Evolutionary conservation across 2,888 invertebrate genomes (phyloP).

Genomic region (Cryptus viduatorius): DNA sequence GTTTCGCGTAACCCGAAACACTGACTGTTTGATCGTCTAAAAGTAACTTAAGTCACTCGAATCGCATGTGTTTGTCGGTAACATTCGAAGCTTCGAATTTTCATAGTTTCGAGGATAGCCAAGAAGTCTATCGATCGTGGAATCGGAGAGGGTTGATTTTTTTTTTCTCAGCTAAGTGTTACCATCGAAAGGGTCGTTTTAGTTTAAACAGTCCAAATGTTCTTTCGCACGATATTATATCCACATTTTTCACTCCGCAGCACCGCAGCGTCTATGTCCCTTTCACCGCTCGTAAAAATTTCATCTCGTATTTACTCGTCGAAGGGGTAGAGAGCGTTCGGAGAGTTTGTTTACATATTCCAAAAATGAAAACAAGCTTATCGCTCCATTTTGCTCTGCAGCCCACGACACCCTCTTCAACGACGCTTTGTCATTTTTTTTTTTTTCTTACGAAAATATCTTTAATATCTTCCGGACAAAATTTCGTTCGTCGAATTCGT

Average conservation of each 20-base stretch:
- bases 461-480: slow-evolving; percentile 15
- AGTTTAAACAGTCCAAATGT: slow-evolving; percentile 75
- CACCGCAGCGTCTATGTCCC: background rate
- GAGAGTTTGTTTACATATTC: slow-evolving; percentile 53
- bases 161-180: slow-evolving; percentile 54
- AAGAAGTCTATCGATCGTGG: slow-evolving; percentile 10
- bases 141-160: slow-evolving; percentile 66
- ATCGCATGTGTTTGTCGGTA: background rate
- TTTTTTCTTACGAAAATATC: slow-evolving; percentile 30
- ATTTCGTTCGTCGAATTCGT: slow-evolving; percentile 14
- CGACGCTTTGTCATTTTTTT: background rate
- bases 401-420: background rate
- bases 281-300: background rate
- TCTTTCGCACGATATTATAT: slow-evolving; percentile 74
- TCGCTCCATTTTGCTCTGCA: slow-evolving; percentile 15
- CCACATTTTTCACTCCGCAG: background rate
- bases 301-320: slow-evolving; percentile 20
- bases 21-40: slow-evolving; percentile 81
- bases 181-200: slow-evolving; percentile 70
- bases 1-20: slow-evolving; percentile 77
- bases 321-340: slow-evolving; percentile 26
- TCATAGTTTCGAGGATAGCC: background rate
- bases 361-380: slow-evolving; percentile 47
- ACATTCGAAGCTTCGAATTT: slow-evolving; percentile 32
- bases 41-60: slow-evolving; percentile 73